Base-by-base conservation (phyloP, 2,797 vertebrate genomes). In the Sebastes melanostomus region DNA sequence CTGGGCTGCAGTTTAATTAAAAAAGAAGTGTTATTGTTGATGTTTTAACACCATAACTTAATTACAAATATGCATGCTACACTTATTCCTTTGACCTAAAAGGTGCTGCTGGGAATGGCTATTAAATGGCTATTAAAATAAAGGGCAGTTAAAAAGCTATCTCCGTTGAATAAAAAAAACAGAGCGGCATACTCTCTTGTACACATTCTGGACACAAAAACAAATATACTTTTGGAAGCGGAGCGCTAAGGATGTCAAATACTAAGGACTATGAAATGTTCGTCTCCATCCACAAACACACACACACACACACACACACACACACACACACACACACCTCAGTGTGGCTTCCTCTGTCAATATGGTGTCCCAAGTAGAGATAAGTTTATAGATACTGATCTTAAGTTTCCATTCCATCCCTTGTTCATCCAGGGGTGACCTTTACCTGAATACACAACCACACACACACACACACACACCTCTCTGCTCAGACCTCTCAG, bases 351-450 rank as follows among this genome's bases (percentile, higher is more conserved):
- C 42, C 72, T 66, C 69, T 84, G 73, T 86, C 86, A 90, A 80
- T 87, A 82, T 78, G 38, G 22, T 61, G 25, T 54, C 54, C 58
- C 56, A 56, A 72, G 67, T 54, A 73, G 81, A 77, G 77, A 66
- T 78, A 65, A 61, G 65, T 75, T 69, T 69, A 62, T 56, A 67
- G 76, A 83, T 83, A 86, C 36, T 54, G 75, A 91, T 87, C 80
- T 82, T 20, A 76, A 75, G 38, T 85, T 80, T 60, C 38, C 14
- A 67, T 72, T 75, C 73, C 60, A 61, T 65, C 66, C 46, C 56
- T 79, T 75, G 78, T 88, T 78, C 78, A 82, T 77, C 66, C 70
- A 77, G 75, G 58, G 79, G 77, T 86, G 72, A 86, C 83, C 84
- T 80, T 86, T 77, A 74, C 61, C 65, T 52, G 38, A 80, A 63